Percentiles rank a stretch among this genome's conserved stretches.
Evolutionary conservation across 2,797 vertebrate species (phyloP).

Genomic region (Heteromormyrus szaboi): DNA sequence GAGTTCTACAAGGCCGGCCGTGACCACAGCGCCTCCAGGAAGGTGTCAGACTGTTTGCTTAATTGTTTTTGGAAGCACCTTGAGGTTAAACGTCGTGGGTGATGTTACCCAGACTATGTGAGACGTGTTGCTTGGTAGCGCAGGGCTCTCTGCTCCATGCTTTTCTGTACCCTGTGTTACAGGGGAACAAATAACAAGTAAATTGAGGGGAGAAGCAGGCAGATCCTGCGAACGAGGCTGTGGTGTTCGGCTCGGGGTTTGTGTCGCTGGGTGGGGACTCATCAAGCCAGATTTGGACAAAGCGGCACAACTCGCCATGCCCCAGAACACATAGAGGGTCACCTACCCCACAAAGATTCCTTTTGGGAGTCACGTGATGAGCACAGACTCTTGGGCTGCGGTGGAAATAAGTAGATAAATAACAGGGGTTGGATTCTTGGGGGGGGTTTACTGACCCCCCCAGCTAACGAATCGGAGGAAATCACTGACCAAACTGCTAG

Average conservation of each 20-base stretch:
- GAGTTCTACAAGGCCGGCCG: background rate
- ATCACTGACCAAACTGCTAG: slow-evolving; percentile 3
- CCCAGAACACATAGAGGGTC: background rate
- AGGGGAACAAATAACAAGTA: background rate
- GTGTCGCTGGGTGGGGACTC: background rate
- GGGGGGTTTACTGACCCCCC: background rate
- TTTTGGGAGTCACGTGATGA: background rate
- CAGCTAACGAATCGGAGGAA: background rate
- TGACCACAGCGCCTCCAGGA: background rate
- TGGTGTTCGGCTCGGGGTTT: background rate
- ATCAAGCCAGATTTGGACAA: background rate
- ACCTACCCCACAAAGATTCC: background rate
- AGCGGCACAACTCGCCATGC: background rate
- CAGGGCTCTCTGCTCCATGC: background rate
- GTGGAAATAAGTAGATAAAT: slow-evolving; percentile 8
- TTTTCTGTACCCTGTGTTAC: background rate
- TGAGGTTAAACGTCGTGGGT: background rate
- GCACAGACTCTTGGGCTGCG: background rate
- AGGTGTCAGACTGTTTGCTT: slow-evolving; percentile 1
- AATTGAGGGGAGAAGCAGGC: background rate
- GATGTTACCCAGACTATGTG: background rate
- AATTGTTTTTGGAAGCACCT: slow-evolving; percentile 3
- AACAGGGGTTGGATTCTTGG: background rate
- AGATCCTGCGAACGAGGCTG: background rate
- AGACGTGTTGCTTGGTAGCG: background rate